phyloP scores from a whole-genome alignment of 2,888 invertebrate species.

The Lasioglossum figueresi region DNA sequence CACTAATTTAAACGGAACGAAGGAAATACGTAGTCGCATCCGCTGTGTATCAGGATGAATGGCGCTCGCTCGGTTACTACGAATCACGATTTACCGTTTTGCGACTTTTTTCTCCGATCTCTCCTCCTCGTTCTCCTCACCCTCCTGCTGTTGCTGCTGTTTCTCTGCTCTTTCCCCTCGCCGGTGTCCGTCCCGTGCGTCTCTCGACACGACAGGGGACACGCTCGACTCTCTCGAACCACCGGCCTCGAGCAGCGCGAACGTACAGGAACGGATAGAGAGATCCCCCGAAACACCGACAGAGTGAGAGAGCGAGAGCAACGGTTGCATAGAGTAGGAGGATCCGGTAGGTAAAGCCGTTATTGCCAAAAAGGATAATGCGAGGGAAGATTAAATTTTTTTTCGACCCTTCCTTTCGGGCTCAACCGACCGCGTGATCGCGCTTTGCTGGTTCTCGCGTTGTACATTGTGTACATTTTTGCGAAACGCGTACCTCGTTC shows the following conservation, averaged over 20 bases:
- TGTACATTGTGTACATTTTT: constrained; percentile 61
- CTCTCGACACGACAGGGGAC: constrained; percentile 41
- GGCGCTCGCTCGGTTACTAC: constrained; percentile 75
- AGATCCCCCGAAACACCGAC: background rate
- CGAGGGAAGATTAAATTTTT: constrained; percentile 79
- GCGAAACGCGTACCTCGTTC: constrained; percentile 23
- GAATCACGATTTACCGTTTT: constrained; percentile 79
- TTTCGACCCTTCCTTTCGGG: constrained; percentile 63
- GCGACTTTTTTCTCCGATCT: constrained; percentile 65
- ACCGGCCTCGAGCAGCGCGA: background rate
- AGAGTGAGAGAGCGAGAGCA: constrained; percentile 13
- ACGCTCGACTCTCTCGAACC: constrained; percentile 17
- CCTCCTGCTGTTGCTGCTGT: background rate
- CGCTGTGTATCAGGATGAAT: constrained; percentile 79
- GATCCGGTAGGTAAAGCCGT: constrained; percentile 68
- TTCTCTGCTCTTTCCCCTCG: background rate
- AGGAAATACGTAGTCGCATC: constrained; percentile 81
- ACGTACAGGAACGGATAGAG: background rate
- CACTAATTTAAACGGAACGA: constrained; percentile 81
- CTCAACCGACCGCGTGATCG: constrained; percentile 62
- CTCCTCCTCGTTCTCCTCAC: background rate
- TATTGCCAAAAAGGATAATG: constrained; percentile 79
- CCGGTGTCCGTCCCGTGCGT: constrained; percentile 22
- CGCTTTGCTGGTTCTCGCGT: constrained; percentile 61
- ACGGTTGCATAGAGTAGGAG: constrained; percentile 44